Evolutionary conservation across 2,113 vertebrate genomes (phyloP).

Genomic region (Pelusios castaneus): DNA sequence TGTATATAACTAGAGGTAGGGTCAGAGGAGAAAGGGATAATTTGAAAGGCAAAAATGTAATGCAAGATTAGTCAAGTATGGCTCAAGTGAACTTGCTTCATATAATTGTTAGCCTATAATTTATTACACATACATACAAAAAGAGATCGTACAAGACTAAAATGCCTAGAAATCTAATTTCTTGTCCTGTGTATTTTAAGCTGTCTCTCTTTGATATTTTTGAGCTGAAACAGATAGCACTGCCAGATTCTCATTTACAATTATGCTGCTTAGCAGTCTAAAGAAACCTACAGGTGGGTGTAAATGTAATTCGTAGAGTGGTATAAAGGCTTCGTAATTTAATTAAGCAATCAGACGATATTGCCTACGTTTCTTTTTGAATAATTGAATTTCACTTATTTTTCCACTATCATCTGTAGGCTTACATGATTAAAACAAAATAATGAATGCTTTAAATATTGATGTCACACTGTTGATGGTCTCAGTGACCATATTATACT

Average conservation of each 20-base stretch:
- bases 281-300: neutral
- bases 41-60: neutral
- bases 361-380: neutral
- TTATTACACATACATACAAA: neutral
- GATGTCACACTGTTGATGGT: constrained; percentile 27
- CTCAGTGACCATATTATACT: constrained; percentile 32
- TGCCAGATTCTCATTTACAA: neutral
- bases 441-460: constrained; percentile 25
- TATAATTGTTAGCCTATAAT: neutral
- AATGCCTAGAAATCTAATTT: fast-evolving
- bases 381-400: neutral
- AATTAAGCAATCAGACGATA: neutral
- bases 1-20: neutral
- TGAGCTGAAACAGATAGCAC: neutral
- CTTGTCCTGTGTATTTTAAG: neutral
- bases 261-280: neutral
- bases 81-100: neutral
- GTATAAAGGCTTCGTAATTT: neutral
- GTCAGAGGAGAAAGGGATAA: neutral
- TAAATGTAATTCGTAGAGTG: neutral
- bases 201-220: neutral
- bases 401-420: neutral
- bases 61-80: neutral
- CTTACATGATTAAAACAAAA: constrained; percentile 47
- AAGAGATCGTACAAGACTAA: neutral